Conservation (phyloP, 2,888 invertebrate species). For the Plagiodera versicolora region DNA sequence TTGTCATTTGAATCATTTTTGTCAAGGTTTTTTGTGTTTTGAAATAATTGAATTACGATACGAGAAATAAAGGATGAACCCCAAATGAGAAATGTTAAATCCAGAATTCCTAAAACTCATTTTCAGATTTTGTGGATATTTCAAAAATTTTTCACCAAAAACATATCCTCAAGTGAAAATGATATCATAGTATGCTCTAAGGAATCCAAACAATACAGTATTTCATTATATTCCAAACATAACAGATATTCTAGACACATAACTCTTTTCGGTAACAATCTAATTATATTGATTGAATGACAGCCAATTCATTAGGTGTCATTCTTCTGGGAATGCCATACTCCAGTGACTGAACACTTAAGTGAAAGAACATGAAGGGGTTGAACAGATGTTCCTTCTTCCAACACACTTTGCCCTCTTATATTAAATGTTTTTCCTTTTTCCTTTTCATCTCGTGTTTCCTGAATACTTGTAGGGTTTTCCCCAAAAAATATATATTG, state of each 20-base stretch:
- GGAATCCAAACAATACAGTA: conserved; percentile 48
- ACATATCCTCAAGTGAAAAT: neutral
- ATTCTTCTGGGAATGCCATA: conserved; percentile 45
- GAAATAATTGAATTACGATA: too few species aligned
- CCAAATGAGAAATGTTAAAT: too few species aligned
- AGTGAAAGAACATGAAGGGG: conserved; percentile 38
- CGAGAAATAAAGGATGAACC: too few species aligned
- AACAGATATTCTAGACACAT: conserved; percentile 52
- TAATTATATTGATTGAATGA: conserved; percentile 58
- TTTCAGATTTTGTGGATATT: too few species aligned
- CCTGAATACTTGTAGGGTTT: conserved; percentile 10
- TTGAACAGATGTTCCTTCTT: conserved; percentile 43
- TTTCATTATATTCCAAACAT: conserved; percentile 51
- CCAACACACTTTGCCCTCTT: conserved; percentile 28
- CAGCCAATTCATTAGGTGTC: conserved; percentile 57
- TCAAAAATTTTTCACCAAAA: too few species aligned
- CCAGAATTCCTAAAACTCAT: too few species aligned
- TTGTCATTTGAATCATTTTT: too few species aligned
- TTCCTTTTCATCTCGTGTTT: conserved; percentile 29
- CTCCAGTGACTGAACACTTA: conserved; percentile 33
- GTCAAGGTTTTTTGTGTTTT: too few species aligned
- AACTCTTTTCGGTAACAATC: conserved; percentile 54
- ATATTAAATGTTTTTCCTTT: conserved; percentile 33
- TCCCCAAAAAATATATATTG: neutral
- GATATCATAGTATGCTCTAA: conserved; percentile 37